Conservation (phyloP, 2,113 vertebrate species). For the Triplophysa dalaica region DNA sequence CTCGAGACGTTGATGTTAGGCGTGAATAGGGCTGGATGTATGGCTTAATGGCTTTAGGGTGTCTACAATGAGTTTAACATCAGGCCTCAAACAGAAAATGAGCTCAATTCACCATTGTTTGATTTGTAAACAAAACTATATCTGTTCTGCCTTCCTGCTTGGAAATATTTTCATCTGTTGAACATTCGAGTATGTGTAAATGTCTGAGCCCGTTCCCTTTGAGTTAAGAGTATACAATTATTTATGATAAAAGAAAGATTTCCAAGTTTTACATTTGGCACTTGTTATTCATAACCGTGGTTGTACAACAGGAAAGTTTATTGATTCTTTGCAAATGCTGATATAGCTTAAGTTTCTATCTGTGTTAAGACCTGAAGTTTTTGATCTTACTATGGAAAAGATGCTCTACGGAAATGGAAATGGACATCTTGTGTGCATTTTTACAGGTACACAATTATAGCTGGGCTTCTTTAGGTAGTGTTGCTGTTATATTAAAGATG, state of each 20-base stretch:
- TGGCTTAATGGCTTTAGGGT: slow-evolving; percentile 4
- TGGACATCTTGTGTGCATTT: not conserved
- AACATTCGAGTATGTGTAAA: not conserved
- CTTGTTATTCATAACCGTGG: not conserved
- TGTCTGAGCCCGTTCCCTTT: not conserved
- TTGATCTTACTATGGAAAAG: too few relatives aligned
- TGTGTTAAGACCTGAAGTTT: too few relatives aligned
- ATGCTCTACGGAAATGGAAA: too few relatives aligned
- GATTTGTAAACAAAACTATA: not conserved
- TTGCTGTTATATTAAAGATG: slow-evolving; percentile 3
- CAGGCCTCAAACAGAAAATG: not conserved
- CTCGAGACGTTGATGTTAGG: not conserved
- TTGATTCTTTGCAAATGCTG: too few relatives aligned
- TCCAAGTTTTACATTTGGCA: not conserved
- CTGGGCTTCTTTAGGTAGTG: not conserved
- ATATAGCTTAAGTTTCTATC: too few relatives aligned
- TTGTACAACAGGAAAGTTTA: too few relatives aligned
- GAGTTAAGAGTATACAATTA: not conserved
- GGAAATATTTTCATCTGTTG: not conserved
- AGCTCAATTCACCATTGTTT: not conserved
- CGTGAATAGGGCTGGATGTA: not conserved
- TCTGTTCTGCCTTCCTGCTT: not conserved
- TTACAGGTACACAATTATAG: not conserved
- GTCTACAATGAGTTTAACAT: not conserved
- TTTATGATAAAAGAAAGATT: not conserved